Evolutionary conservation across 2,113 vertebrate genomes (phyloP).

Genomic region (Nasalis larvatus): DNA sequence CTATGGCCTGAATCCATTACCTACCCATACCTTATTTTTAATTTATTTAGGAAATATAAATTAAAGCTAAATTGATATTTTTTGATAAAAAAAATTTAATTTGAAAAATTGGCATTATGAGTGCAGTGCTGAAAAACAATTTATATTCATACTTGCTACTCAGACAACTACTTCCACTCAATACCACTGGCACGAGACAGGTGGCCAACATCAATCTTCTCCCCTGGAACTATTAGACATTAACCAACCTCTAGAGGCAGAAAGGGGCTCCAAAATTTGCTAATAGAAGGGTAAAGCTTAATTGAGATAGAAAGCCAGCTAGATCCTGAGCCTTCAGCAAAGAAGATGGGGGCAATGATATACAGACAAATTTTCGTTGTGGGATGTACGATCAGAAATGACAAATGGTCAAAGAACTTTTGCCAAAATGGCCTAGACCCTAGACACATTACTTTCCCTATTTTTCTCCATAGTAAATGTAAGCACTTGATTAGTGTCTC

Average conservation of each 20-base stretch:
- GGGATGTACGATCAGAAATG: not conserved
- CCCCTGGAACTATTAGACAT: not conserved
- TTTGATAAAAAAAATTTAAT: not conserved
- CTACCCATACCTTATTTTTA: not conserved
- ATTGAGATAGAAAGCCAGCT: not conserved
- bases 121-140: not conserved
- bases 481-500: not conserved
- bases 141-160: not conserved
- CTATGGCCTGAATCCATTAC: not conserved
- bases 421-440: not conserved
- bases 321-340: not conserved
- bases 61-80: not conserved
- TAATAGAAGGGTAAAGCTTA: not conserved
- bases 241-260: not conserved
- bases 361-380: not conserved
- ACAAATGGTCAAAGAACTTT: not conserved
- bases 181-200: not conserved
- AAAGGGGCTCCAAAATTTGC: not conserved
- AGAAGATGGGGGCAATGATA: not conserved
- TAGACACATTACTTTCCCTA: not conserved
- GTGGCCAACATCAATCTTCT: not conserved
- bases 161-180: not conserved
- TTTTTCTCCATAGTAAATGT: not conserved
- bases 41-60: constrained; percentile 5
- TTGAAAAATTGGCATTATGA: not conserved